Evolutionary conservation across 92 coral and sea anemone genomes (phyloP).

Genomic region (Isaurus tuberculatus): DNA sequence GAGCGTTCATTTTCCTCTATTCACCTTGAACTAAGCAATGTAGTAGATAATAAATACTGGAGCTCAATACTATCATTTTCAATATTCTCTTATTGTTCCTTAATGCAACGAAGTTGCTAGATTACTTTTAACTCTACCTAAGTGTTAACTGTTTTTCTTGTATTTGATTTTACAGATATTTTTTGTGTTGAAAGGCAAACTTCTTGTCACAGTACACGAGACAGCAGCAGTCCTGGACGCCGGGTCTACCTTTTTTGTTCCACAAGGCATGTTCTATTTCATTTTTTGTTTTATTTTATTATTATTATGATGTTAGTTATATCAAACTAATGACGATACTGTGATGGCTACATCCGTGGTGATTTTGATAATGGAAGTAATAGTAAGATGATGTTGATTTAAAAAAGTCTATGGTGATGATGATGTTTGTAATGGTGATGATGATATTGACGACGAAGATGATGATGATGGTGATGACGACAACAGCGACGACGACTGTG

Average conservation of each 20-base stretch:
- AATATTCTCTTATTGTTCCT: no score
- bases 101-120: no score
- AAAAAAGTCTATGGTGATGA: background rate
- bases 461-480: background rate
- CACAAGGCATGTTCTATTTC: slow-evolving; percentile 63
- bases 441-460: background rate
- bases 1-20: no score
- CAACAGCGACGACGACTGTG: background rate
- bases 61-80: no score
- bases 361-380: no score
- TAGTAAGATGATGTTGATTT: background rate
- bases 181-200: slow-evolving; percentile 71
- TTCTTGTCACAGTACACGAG: slow-evolving; percentile 81
- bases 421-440: background rate
- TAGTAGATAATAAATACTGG: no score
- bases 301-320: background rate
- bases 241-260: slow-evolving; percentile 90
- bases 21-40: no score
- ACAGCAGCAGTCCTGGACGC: slow-evolving; percentile 59
- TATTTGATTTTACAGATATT: slow-evolving; percentile 61
- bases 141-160: background rate
- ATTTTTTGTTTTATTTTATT: background rate
- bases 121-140: background rate
- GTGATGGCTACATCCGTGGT: no score
- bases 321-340: background rate